Conservation (phyloP, 2,888 invertebrate species). For the Ochropleura plecta region DNA sequence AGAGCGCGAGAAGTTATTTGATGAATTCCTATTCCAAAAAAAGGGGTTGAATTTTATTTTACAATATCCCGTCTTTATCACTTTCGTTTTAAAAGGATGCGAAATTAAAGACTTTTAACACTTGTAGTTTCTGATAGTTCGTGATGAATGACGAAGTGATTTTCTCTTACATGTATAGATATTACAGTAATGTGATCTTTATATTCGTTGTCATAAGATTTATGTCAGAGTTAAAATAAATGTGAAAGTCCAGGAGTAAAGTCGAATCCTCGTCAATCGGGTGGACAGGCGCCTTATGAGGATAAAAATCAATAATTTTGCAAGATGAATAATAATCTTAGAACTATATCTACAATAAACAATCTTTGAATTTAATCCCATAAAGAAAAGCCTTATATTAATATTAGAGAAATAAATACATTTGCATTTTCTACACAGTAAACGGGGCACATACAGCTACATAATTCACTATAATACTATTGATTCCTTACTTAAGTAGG, state of each 20-base stretch:
- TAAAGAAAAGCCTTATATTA: background rate
- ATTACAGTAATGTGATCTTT: background rate
- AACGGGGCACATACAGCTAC: background rate
- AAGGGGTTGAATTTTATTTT: too few species aligned
- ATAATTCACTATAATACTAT: slow-evolving; percentile 2
- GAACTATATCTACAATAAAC: slow-evolving; percentile 14
- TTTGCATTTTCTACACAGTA: background rate
- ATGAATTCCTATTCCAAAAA: too few species aligned
- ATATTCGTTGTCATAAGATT: background rate
- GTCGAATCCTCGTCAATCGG: background rate
- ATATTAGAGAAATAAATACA: slow-evolving; percentile 5
- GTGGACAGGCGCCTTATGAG: background rate
- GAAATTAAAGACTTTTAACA: too few species aligned
- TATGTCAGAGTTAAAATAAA: background rate
- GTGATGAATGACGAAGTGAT: too few species aligned
- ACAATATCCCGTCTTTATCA: too few species aligned
- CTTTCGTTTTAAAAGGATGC: too few species aligned
- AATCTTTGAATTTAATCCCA: slow-evolving; percentile 8
- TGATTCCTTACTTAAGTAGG: background rate
- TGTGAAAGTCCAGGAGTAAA: too few species aligned
- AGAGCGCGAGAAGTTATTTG: too few species aligned
- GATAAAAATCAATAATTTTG: background rate
- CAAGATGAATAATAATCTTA: background rate
- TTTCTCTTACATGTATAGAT: too few species aligned
- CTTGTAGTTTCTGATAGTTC: too few species aligned